Evolutionary conservation across 2,888 invertebrate species (phyloP), one percentile per base, ranked within the genome.

Genomic region (Polydesmus complanatus): DNA sequence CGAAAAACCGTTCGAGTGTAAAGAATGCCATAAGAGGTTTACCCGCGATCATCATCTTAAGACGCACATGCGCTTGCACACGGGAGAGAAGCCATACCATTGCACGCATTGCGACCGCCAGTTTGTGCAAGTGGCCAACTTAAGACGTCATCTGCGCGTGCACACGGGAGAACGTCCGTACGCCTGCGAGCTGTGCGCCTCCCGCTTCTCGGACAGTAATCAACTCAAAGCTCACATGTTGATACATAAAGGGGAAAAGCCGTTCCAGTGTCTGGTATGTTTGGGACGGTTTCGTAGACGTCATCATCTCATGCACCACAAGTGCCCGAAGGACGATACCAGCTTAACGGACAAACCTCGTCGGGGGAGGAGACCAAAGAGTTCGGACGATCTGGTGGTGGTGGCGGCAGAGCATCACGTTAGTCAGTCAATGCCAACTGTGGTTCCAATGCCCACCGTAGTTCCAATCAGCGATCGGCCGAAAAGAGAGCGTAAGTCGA

Each of bases 141-240:
- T 93, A 48, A 79, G 93, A 3, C 82, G 93, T 8, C 93, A 93
- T 70, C 77, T 91, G 50, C 81, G 92, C 58, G 92, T 92, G 0
- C 93, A 93, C 74, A 93, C 93, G 0, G 92, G 92, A 1, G 92
- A 93, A 74, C 80, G 88, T 21, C 92, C 92, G 0, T 93, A 91
- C 74, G 83, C 84, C 14, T 93, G 92, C 74, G 85, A 88, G 65
- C 79, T 87, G 62, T 93, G 93, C 74, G 81, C 85, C 5, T 84
- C 88, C 48, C 83, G 85, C 66, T 93, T 93, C 76, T 89, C 90
- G 64, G 92, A 93, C 74, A 88, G 89, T 3, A 93, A 93, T 72
- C 92, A 93, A 73, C 77, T 92, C 60, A 92, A 92, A 74, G 90
- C 91, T 3, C 93, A 93, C 72, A 81, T 84, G 70, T 76, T 92